phyloP scores from a whole-genome alignment of 64 coral and sea anemone genomes.

The Hydrozoanthus tunicans region DNA sequence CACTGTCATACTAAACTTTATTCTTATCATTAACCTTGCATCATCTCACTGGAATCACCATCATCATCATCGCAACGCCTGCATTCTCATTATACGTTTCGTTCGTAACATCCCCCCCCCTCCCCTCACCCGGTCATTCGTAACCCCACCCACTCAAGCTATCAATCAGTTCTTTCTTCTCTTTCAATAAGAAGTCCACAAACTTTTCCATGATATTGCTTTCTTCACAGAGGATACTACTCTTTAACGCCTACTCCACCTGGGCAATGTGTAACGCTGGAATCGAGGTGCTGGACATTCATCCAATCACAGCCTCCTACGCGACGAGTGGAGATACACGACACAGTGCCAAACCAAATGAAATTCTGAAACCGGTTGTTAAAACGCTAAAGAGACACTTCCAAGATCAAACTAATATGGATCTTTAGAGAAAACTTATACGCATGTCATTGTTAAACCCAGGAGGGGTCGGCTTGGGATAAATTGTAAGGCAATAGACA shows the following conservation, averaged over 20 bases:
- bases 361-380: slow-evolving; percentile 1
- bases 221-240: slow-evolving; percentile 17
- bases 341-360: not conserved
- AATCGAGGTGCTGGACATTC: slow-evolving; percentile 20
- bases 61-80: no score
- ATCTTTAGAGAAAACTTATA: not conserved
- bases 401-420: not conserved
- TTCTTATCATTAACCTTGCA: no score
- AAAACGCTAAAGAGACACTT: not conserved
- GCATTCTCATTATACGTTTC: no score
- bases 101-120: not conserved
- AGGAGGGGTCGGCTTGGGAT: not conserved
- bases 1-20: no score
- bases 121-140: not conserved
- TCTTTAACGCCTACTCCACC: slow-evolving; percentile 19
- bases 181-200: not conserved
- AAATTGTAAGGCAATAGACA: not conserved
- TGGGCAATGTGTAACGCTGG: slow-evolving; percentile 32
- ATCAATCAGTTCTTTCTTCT: not conserved
- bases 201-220: not conserved
- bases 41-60: no score
- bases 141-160: no score
- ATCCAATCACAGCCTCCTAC: not conserved
- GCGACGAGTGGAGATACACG: not conserved
- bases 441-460: not conserved